Evolutionary conservation across 2,888 invertebrate genomes (phyloP), one percentile per base, ranked within the genome.

Genomic region (Neocrepidodera transversa): DNA sequence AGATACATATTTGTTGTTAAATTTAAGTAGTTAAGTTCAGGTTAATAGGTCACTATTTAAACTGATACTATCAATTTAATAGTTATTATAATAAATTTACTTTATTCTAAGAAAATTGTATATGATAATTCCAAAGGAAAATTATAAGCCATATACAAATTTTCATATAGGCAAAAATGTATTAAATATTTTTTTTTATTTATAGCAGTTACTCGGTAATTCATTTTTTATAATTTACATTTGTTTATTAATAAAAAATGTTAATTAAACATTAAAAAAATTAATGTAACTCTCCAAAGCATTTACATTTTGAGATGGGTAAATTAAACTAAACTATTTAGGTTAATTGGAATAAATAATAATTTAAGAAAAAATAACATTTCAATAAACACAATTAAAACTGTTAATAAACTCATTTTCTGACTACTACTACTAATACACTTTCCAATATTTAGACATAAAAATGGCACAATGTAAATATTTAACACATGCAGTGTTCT

Each of bases 401-500:
- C 8, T 26, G 5, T 13, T 7, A 47, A 14, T 30, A 51, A 28
- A 51, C 40, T 35, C 8, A 30, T 42, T 36, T 51, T 42, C 28
- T 26, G 18, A 17, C 51, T 1, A 28, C n/a, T 8, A 26, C 30
- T 51, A 38, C 50, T 43, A 53, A 13, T 36, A 16, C 35, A 54
- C 54, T 54, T 54, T 54, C 54, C 54, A 54, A 54, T 54, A 45
- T 45, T 17, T 17, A 36, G 20, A 16, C 13, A 7, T 45, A 45
- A 45, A 43, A 53, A 54, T 54, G 28, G 45, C 32, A 36, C 42
- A 47, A 26, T 54, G 45, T 54, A 45, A 54, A 54, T 54, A 54
- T 53, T 48, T 42, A 58, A 48, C 47, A 35, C 58, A 51, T 35
- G 53, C 52, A 42, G 58, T 14, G 53, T 54, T 60, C 52, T 60